phyloP scores from a whole-genome alignment of 2,797 vertebrate species.

The Zenarchopterus dispar region DNA sequence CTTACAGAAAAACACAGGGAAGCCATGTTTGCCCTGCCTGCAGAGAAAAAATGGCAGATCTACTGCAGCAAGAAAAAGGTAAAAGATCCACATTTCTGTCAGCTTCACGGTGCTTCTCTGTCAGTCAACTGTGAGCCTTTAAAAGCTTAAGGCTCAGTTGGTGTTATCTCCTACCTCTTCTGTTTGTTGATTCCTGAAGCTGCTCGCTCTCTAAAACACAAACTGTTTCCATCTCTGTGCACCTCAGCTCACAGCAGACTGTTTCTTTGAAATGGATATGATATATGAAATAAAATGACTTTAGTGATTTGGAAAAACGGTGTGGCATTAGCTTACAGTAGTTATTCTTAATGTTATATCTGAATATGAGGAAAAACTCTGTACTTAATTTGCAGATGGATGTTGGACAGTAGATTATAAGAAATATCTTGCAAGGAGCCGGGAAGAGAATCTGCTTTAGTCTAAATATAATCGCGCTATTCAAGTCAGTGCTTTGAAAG shows the following conservation, averaged over 20 bases:
- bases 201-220: slow-evolving; percentile 6
- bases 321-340: not conserved
- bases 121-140: slow-evolving; percentile 6
- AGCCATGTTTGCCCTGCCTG: slow-evolving; percentile 98
- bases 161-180: slow-evolving; percentile 22
- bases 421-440: no score
- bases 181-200: slow-evolving; percentile 34
- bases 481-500: not conserved
- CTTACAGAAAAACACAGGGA: slow-evolving; percentile 98
- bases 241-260: slow-evolving; percentile 19
- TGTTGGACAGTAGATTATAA: no score
- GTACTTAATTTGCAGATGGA: no score
- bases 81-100: slow-evolving; percentile 44
- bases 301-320: not conserved
- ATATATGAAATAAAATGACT: not conserved
- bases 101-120: slow-evolving; percentile 1
- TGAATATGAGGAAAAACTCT: no score
- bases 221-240: slow-evolving; percentile 11
- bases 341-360: no score
- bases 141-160: not conserved
- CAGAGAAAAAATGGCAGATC: slow-evolving; percentile 99
- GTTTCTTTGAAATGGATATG: not conserved
- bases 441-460: not conserved
- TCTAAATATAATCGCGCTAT: not conserved
- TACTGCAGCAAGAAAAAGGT: slow-evolving; percentile 99